Conservation (phyloP, 1,140 invertebrate species). For the Frieseomelitta varia region DNA sequence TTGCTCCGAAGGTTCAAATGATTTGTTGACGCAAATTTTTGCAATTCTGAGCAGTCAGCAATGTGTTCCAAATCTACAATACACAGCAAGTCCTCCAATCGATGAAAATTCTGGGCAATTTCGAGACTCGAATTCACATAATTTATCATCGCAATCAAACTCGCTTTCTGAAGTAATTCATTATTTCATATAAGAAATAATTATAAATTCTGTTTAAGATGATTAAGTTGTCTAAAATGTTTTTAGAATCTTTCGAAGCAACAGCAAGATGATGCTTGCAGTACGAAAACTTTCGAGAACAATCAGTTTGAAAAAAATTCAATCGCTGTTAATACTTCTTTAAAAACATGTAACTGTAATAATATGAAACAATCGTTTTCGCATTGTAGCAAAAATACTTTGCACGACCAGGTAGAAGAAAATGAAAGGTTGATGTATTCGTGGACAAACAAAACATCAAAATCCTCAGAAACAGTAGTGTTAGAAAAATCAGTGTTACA, state of each 20-base stretch:
- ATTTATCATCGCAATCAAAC: neutral
- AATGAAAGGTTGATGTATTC: neutral
- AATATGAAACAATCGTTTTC: neutral
- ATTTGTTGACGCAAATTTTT: constrained; percentile 48
- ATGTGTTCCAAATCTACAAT: constrained; percentile 38
- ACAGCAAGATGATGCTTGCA: neutral
- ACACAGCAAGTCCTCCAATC: constrained; percentile 5
- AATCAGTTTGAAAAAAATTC: neutral
- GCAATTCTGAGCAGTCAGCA: constrained; percentile 36
- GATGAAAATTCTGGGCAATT: constrained; percentile 1
- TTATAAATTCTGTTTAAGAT: neutral
- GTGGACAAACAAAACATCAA: neutral
- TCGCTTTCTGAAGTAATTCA: neutral
- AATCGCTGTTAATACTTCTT: constrained; percentile 10
- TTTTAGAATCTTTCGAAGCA: neutral
- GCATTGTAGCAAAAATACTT: neutral
- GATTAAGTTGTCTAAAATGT: neutral
- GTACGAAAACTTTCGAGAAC: neutral
- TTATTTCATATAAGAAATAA: neutral
- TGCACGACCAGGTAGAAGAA: neutral
- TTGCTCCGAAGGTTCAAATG: constrained; percentile 43
- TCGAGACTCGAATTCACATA: neutral
- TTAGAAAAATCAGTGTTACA: neutral
- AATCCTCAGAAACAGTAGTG: neutral
- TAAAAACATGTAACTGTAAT: neutral